These are phyloP conservation scores for Syngnathus scovelli DNA, from an alignment of 2,113 vertebrate genomes.

Conservation along the genomic window DNA sequence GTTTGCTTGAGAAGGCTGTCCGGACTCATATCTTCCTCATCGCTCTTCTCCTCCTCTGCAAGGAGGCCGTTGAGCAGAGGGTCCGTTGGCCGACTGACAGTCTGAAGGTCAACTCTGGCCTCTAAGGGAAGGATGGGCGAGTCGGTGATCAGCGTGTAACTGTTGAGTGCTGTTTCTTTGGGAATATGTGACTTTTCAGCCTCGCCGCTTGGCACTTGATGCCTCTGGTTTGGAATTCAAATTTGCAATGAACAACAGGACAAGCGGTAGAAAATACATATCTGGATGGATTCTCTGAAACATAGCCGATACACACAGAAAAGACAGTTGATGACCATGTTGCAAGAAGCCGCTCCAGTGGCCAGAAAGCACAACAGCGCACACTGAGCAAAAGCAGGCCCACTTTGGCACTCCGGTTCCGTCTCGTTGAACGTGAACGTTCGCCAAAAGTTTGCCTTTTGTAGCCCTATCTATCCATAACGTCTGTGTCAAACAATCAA, in stretches of 20 bases:
- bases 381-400: background rate
- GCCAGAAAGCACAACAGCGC: background rate
- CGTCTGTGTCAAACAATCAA: background rate
- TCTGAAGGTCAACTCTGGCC: constrained; percentile 25
- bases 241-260: background rate
- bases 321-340: background rate
- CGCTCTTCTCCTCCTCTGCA: constrained; percentile 32
- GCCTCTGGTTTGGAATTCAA: constrained; percentile 58
- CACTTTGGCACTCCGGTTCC: too few species aligned
- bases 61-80: constrained; percentile 27
- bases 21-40: constrained; percentile 74
- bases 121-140: constrained; percentile 40
- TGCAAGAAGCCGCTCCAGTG: background rate
- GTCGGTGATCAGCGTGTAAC: constrained; percentile 59
- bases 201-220: constrained; percentile 45
- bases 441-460: background rate
- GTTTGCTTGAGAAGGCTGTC: constrained; percentile 88
- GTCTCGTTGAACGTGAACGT: background rate
- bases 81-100: background rate
- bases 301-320: background rate
- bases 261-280: background rate
- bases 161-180: constrained; percentile 50
- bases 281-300: background rate
- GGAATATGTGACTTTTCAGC: constrained; percentile 39
- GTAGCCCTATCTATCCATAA: background rate